A percentile compares a stretch with the other conserved stretches of the same genome.
phyloP scores from a whole-genome alignment of 2,888 invertebrate genomes.

The Orthosia cruda region DNA sequence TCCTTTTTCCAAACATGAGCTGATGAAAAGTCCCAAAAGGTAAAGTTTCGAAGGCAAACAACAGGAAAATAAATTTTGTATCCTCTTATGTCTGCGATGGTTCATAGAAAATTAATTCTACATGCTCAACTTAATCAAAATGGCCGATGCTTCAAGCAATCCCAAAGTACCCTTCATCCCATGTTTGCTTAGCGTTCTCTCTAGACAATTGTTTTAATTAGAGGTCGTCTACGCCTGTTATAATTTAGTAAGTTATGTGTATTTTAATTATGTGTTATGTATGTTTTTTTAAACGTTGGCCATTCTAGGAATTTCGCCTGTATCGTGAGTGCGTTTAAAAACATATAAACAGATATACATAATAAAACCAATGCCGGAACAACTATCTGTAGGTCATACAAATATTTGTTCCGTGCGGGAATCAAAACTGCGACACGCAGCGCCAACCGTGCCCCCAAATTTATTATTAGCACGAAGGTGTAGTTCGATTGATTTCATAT shows the following conservation, averaged over 20 bases:
- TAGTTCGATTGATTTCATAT: no score
- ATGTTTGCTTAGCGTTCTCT: constrained; percentile 38
- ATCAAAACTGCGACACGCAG: no score
- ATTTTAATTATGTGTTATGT: constrained; percentile 9
- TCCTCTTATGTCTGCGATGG: constrained; percentile 26
- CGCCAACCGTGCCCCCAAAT: no score
- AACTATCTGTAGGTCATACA: no score
- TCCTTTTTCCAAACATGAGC: constrained; percentile 10
- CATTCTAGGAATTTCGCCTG: no score
- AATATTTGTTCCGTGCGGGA: no score
- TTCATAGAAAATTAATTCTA: constrained; percentile 47
- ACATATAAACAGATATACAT: no score
- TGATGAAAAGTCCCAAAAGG: constrained; percentile 13
- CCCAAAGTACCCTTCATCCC: constrained; percentile 26
- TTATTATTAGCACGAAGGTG: no score
- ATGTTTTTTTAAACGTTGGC: background rate
- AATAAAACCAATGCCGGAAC: no score
- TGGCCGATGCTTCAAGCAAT: constrained; percentile 31
- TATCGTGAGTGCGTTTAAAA: no score
- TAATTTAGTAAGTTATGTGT: constrained; percentile 11
- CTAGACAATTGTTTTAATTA: constrained; percentile 50
- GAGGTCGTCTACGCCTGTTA: background rate
- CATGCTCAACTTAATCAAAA: constrained; percentile 46
- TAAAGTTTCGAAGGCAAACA: constrained; percentile 31
- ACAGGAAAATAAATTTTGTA: constrained; percentile 20